A percentile compares a stretch with the other conserved stretches of the same genome.
phyloP scores from a whole-genome alignment of 1,140 invertebrate genomes.

The Neodiprion lecontei region DNA sequence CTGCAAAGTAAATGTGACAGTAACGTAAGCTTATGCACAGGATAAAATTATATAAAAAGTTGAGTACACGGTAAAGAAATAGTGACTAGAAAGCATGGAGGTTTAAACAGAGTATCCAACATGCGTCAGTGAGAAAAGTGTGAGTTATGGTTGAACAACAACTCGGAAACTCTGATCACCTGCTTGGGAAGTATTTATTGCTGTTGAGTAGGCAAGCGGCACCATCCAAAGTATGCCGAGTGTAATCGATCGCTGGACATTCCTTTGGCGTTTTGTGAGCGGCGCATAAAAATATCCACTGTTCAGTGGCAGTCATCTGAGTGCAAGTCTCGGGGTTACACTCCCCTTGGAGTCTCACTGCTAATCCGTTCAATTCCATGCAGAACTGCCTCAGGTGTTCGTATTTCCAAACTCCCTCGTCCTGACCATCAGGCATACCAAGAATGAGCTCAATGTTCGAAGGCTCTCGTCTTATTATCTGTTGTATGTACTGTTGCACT shows the following conservation, averaged over 20 bases:
- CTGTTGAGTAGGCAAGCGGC: constrained; percentile 98
- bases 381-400: constrained; percentile 99
- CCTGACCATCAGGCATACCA: constrained; percentile 94
- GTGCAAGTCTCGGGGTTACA: constrained; percentile 96
- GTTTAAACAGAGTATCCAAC: no score
- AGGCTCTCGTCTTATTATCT: constrained; percentile 93
- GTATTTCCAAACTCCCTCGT: constrained; percentile 99
- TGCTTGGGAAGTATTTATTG: constrained; percentile 99
- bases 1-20: constrained; percentile 65
- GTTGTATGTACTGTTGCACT: constrained; percentile 99
- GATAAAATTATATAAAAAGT: background rate
- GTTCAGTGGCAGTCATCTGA: constrained; percentile 99
- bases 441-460: constrained; percentile 94
- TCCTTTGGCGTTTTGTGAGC: constrained; percentile 99
- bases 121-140: no score
- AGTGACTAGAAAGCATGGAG: no score
- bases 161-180: constrained; percentile 65
- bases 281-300: constrained; percentile 99
- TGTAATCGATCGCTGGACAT: constrained; percentile 99
- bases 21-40: background rate
- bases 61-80: background rate
- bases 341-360: constrained; percentile 91
- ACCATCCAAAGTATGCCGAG: constrained; percentile 98
- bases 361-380: constrained; percentile 98
- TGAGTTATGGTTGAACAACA: no score